Percentiles rank a stretch among this genome's conserved stretches.
Conservation (phyloP, 1,140 invertebrate genomes). For the Piezodorus guildinii region DNA sequence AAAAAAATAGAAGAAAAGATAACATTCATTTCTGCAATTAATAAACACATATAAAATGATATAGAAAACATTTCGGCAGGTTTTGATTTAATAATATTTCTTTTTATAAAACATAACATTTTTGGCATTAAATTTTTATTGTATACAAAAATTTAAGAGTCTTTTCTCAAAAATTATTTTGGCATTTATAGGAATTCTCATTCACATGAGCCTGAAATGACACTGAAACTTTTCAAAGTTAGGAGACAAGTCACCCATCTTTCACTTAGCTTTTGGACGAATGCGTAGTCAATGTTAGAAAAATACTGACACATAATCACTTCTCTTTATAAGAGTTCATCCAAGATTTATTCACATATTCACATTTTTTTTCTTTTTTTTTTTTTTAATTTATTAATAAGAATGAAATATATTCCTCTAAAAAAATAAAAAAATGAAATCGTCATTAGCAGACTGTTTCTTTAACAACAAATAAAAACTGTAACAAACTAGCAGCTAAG, state of each 20-base stretch:
- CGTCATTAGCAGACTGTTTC: too few relatives aligned
- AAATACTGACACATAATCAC: slow-evolving; percentile 10
- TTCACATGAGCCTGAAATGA: not conserved
- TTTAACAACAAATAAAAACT: too few relatives aligned
- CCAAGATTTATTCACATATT: slow-evolving; percentile 12
- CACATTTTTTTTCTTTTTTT: not conserved
- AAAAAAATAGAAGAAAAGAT: not conserved
- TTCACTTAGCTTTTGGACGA: slow-evolving; percentile 16
- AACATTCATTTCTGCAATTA: not conserved
- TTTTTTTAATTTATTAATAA: not conserved
- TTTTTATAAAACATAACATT: not conserved
- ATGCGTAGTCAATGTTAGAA: slow-evolving; percentile 15
- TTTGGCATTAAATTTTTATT: slow-evolving; percentile 7
- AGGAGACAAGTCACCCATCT: not conserved
- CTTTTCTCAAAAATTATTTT: slow-evolving; percentile 10
- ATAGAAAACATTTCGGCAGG: not conserved
- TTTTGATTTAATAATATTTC: not conserved
- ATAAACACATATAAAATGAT: not conserved
- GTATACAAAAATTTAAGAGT: slow-evolving; percentile 11
- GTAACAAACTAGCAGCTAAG: too few relatives aligned
- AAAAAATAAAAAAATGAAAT: too few relatives aligned
- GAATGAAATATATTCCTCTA: too few relatives aligned
- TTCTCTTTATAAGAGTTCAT: slow-evolving; percentile 15
- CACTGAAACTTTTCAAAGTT: not conserved
- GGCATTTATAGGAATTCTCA: slow-evolving; percentile 16